These are phyloP conservation scores for Petrocephalus sullivani DNA, from an alignment of 2,797 vertebrate genomes.

Conservation along the genomic window DNA sequence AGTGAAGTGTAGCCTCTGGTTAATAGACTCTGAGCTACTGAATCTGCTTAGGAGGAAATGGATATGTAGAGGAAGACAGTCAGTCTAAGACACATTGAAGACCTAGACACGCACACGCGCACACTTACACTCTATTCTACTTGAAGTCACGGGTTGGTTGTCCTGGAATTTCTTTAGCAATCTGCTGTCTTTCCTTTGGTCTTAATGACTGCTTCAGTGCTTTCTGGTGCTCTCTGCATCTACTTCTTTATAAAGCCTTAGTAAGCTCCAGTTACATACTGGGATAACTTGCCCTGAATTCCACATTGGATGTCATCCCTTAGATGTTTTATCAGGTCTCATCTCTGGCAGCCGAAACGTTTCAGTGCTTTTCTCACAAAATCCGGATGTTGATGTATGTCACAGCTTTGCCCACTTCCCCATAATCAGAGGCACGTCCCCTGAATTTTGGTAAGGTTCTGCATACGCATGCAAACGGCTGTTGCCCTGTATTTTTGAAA, in stretches of 20 bases:
- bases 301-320: not conserved
- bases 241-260: not conserved
- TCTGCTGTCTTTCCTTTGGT: not conserved
- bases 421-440: not conserved
- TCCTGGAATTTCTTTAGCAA: not conserved
- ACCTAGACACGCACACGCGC: not conserved
- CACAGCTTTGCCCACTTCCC: not conserved
- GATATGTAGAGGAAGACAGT: not conserved
- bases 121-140: not conserved
- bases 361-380: not conserved
- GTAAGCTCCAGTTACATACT: not conserved
- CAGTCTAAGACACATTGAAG: not conserved
- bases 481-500: not conserved
- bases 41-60: not conserved
- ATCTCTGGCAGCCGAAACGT: not conserved
- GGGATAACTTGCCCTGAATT: not conserved
- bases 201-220: not conserved
- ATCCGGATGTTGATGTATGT: not conserved
- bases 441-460: not conserved
- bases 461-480: not conserved
- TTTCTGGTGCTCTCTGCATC: not conserved
- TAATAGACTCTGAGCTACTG: slow-evolving; percentile 5
- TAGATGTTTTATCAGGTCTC: not conserved
- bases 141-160: not conserved
- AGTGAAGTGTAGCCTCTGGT: not conserved